phyloP scores from a whole-genome alignment of 2,113 vertebrate species.

The Neolamprologus longior region DNA sequence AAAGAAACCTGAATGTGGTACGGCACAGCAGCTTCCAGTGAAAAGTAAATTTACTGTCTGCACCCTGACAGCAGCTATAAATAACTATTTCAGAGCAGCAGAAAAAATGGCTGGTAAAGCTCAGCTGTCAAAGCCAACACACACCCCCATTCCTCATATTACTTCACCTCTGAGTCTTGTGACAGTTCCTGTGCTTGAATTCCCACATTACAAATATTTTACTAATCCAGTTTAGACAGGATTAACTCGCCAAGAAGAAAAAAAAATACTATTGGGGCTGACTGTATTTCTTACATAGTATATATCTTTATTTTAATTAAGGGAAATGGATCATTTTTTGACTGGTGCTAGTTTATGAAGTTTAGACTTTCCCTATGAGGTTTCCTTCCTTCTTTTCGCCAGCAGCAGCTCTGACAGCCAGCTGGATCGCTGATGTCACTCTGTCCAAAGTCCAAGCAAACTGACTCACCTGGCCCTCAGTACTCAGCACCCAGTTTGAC shows the following conservation, averaged over 20 bases:
- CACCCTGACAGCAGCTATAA: conserved; percentile 37
- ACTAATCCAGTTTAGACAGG: neutral
- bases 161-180: conserved; percentile 35
- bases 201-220: neutral
- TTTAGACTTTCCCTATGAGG: neutral
- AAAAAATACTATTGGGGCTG: neutral
- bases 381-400: neutral
- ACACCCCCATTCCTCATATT: conserved; percentile 24
- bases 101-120: conserved; percentile 20
- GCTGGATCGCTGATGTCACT: conserved; percentile 24
- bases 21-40: neutral
- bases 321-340: neutral
- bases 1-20: neutral
- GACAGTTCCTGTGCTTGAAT: neutral
- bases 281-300: neutral
- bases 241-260: neutral
- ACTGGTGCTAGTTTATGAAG: neutral
- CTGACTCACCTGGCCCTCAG: conserved; percentile 7
- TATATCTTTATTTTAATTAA: neutral
- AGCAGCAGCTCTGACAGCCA: neutral
- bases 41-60: conserved; percentile 7
- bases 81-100: conserved; percentile 43
- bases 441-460: conserved; percentile 16
- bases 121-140: conserved; percentile 38
- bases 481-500: conserved; percentile 54